Evolutionary conservation across 1,140 invertebrate species (phyloP).

Genomic region (Hyphantria cunea): DNA sequence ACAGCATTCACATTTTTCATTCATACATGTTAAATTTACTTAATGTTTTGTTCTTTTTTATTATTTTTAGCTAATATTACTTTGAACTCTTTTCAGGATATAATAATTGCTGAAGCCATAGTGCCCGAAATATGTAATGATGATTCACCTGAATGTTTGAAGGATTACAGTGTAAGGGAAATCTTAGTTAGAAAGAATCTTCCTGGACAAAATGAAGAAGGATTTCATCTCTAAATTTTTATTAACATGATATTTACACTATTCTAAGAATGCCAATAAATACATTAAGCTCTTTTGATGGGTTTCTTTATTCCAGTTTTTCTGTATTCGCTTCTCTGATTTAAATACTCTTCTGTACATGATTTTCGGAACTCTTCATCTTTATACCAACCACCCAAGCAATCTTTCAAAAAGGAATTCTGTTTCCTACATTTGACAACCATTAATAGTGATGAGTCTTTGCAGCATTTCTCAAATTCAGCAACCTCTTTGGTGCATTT

Average conservation of each 20-base stretch:
- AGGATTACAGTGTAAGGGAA: slow-evolving; percentile 61
- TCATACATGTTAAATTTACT: too few relatives aligned
- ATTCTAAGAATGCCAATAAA: slow-evolving; percentile 47
- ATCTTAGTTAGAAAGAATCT: slow-evolving; percentile 67
- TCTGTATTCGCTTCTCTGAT: slow-evolving; percentile 91
- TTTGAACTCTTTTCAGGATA: slow-evolving; percentile 74
- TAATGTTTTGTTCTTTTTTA: too few relatives aligned
- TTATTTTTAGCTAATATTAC: too few relatives aligned
- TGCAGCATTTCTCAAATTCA: slow-evolving; percentile 90
- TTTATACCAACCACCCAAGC: slow-evolving; percentile 88
- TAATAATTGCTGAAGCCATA: slow-evolving; percentile 67
- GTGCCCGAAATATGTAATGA: slow-evolving; percentile 38
- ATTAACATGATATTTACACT: slow-evolving; percentile 36
- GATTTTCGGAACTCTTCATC: slow-evolving; percentile 88
- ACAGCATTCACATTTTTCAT: too few relatives aligned
- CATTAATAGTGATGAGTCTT: slow-evolving; percentile 86
- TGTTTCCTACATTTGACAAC: slow-evolving; percentile 88
- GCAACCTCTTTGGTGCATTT: slow-evolving; percentile 89
- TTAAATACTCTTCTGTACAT: slow-evolving; percentile 91
- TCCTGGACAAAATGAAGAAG: slow-evolving; percentile 67
- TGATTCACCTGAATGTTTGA: slow-evolving; percentile 58
- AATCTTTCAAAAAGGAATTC: slow-evolving; percentile 86
- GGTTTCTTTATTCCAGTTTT: slow-evolving; percentile 88
- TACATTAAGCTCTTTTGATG: slow-evolving; percentile 58
- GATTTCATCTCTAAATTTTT: slow-evolving; percentile 50